These are phyloP conservation scores for Trichonephila inaurata DNA, from an alignment of 1,140 invertebrate genomes.

Conservation along the genomic window DNA sequence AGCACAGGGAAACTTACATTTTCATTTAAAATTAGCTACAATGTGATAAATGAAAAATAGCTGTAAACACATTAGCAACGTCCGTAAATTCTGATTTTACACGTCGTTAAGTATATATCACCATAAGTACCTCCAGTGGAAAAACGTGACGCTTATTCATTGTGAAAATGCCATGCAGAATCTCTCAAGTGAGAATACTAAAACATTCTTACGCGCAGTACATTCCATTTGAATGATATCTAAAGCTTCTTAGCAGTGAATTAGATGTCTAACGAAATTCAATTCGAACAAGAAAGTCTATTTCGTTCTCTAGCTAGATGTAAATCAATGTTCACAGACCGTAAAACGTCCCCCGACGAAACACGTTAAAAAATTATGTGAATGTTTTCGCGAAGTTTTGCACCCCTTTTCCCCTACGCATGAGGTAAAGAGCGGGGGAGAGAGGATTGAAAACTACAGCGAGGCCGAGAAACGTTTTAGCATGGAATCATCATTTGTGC, in stretches of 20 bases:
- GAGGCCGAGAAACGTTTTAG: background rate
- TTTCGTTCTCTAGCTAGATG: background rate
- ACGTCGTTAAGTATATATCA: background rate
- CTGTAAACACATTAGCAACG: no score
- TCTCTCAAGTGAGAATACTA: background rate
- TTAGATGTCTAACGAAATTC: background rate
- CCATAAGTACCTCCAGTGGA: background rate
- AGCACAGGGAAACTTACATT: no score
- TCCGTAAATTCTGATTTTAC: background rate
- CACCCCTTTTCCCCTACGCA: background rate
- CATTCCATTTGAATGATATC: background rate
- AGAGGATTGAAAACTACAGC: background rate
- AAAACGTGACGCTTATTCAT: background rate
- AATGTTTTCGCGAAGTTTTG: background rate
- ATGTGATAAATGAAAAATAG: no score
- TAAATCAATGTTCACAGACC: conserved; percentile 34
- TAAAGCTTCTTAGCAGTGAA: background rate
- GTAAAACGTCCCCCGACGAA: conserved; percentile 3
- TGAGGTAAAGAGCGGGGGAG: background rate
- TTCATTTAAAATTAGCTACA: no score
- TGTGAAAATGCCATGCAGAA: background rate
- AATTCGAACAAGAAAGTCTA: background rate
- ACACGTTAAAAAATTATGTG: conserved; percentile 31
- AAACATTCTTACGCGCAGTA: background rate
- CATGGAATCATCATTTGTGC: conserved; percentile 58